Evolutionary conservation across 1,140 invertebrate species (phyloP).

Genomic region (Hyphantria cunea): DNA sequence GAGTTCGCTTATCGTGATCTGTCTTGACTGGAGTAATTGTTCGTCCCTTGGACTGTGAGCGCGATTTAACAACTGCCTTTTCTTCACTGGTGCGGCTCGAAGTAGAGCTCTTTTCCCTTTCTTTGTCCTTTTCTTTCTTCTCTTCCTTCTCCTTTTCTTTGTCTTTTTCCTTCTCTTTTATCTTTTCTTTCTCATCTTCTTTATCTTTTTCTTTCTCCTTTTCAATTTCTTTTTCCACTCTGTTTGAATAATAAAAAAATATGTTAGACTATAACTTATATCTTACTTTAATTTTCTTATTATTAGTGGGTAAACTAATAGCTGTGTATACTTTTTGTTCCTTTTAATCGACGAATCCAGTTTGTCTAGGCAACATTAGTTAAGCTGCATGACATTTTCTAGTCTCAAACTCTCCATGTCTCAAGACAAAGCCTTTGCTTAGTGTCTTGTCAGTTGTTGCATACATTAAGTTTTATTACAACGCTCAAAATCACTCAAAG

Average conservation of each 20-base stretch:
- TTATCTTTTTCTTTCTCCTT: constrained; percentile 74
- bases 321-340: too few relatives aligned
- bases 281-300: too few relatives aligned
- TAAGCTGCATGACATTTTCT: too few relatives aligned
- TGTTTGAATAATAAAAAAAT: constrained; percentile 23
- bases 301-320: too few relatives aligned
- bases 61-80: constrained; percentile 58
- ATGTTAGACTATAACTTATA: too few relatives aligned
- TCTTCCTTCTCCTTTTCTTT: constrained; percentile 47
- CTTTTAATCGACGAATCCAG: too few relatives aligned
- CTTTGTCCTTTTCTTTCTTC: constrained; percentile 42
- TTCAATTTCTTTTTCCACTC: constrained; percentile 53
- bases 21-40: constrained; percentile 54
- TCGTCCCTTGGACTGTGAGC: constrained; percentile 67
- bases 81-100: constrained; percentile 55
- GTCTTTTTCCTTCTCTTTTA: constrained; percentile 65
- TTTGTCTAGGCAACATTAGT: too few relatives aligned
- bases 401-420: too few relatives aligned
- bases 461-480: too few relatives aligned
- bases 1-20: constrained; percentile 66
- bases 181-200: constrained; percentile 54
- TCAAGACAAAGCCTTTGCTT: too few relatives aligned
- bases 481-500: too few relatives aligned
- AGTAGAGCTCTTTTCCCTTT: constrained; percentile 54
- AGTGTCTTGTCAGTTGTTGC: too few relatives aligned